These are phyloP conservation scores for Cepphus grylle DNA, from an alignment of 2,113 vertebrate genomes.

Conservation along the genomic window DNA sequence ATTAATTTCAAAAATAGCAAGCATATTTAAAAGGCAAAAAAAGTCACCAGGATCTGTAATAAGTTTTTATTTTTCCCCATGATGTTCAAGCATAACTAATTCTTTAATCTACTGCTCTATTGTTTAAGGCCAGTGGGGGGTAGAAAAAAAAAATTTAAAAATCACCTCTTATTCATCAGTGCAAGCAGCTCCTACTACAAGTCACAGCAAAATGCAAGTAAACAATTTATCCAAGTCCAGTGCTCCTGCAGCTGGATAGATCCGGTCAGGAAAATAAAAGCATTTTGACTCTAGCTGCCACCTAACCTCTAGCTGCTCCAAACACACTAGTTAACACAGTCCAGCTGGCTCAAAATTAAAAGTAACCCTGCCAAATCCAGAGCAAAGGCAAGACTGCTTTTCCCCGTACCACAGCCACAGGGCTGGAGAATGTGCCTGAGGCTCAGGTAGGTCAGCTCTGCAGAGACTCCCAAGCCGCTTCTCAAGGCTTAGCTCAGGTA, in stretches of 20 bases:
- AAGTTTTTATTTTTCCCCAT: too few species aligned
- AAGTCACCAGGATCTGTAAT: not conserved
- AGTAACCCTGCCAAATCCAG: not conserved
- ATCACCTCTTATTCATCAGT: not conserved
- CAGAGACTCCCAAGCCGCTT: not conserved
- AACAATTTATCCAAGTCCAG: not conserved
- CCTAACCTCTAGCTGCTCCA: not conserved
- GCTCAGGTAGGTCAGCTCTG: not conserved
- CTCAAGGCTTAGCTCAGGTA: not conserved
- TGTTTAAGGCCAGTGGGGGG: not conserved
- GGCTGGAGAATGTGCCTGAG: fast-evolving
- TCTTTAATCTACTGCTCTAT: not conserved
- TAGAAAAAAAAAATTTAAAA: too few species aligned
- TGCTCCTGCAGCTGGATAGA: not conserved
- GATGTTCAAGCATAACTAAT: not conserved
- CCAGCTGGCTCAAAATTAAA: not conserved
- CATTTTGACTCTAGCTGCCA: not conserved
- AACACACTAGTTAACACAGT: not conserved
- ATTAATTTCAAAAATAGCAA: not conserved
- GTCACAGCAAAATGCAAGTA: not conserved
- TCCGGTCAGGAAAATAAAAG: not conserved
- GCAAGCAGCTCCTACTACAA: not conserved
- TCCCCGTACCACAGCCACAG: not conserved
- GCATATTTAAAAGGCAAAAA: not conserved
- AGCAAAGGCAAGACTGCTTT: not conserved